Conservation (phyloP, 2,113 vertebrate genomes). For the Pelvicachromis taeniatus region DNA sequence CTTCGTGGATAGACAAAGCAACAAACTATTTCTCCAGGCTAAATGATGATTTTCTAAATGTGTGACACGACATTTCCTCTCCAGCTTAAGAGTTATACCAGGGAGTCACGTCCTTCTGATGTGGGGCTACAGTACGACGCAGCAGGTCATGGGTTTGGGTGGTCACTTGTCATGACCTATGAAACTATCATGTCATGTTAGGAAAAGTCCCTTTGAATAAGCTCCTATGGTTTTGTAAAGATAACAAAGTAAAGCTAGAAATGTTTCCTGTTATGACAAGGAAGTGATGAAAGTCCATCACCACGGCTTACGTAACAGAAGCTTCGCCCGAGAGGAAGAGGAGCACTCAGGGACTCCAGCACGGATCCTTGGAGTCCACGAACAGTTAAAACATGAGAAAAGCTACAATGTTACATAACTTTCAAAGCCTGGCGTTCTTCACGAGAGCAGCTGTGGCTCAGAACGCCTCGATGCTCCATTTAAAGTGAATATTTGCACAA, state of each 20-base stretch:
- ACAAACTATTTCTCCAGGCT: no score
- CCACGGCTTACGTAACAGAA: background rate
- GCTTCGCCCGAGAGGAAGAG: background rate
- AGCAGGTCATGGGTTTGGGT: background rate
- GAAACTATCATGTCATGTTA: background rate
- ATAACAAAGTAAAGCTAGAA: background rate
- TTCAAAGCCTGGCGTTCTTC: background rate
- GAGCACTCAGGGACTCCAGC: background rate
- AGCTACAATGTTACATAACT: background rate
- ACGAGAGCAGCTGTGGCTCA: rapidly evolving
- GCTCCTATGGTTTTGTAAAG: background rate
- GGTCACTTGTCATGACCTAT: background rate
- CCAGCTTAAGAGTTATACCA: no score
- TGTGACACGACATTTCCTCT: no score
- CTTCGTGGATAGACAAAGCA: no score
- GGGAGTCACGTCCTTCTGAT: background rate
- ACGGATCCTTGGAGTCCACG: background rate
- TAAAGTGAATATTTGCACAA: background rate
- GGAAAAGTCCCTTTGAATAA: background rate
- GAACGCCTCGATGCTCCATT: rapidly evolving
- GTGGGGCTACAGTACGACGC: no score
- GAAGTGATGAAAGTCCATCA: background rate
- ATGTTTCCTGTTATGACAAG: background rate
- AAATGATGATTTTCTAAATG: no score
- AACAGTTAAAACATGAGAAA: background rate